These are phyloP conservation scores for Agapostemon virescens DNA, from an alignment of 2,888 invertebrate genomes.

Conservation along the genomic window DNA sequence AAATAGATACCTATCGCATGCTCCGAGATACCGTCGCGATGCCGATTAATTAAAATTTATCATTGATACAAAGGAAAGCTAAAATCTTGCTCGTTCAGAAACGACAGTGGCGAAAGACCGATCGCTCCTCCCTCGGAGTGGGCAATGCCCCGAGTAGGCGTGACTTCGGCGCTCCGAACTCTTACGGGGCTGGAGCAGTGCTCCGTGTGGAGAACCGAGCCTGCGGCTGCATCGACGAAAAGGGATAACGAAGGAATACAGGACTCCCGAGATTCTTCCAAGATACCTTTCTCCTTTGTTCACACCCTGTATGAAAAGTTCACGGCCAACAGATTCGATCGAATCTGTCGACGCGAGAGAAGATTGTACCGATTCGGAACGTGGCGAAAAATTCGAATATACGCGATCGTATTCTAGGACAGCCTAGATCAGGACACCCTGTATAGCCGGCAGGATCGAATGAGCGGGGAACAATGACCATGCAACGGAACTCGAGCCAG, in stretches of 20 bases:
- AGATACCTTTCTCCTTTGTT: too few relatives aligned
- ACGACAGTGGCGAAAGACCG: neutral
- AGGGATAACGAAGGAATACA: neutral
- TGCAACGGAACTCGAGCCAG: constrained; percentile 10
- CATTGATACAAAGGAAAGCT: neutral
- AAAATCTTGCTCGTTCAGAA: neutral
- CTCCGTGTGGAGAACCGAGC: neutral
- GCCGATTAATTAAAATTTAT: too few relatives aligned
- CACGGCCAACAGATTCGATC: neutral
- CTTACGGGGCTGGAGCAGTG: neutral
- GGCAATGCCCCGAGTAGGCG: neutral
- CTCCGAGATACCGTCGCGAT: too few relatives aligned
- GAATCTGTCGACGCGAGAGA: too few relatives aligned
- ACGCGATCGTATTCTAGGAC: neutral
- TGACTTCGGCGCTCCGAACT: neutral
- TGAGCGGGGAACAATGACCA: neutral
- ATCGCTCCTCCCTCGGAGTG: neutral
- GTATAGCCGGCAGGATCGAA: neutral
- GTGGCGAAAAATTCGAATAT: neutral
- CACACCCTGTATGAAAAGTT: too few relatives aligned
- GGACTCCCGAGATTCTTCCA: too few relatives aligned
- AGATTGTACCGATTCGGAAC: neutral
- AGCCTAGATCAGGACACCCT: neutral
- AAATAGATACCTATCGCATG: too few relatives aligned
- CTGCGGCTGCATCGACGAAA: neutral